Percentiles rank a stretch among this genome's conserved stretches.
Evolutionary conservation across 2,797 vertebrate genomes (phyloP).

Genomic region (Pyrocephalus nanus): DNA sequence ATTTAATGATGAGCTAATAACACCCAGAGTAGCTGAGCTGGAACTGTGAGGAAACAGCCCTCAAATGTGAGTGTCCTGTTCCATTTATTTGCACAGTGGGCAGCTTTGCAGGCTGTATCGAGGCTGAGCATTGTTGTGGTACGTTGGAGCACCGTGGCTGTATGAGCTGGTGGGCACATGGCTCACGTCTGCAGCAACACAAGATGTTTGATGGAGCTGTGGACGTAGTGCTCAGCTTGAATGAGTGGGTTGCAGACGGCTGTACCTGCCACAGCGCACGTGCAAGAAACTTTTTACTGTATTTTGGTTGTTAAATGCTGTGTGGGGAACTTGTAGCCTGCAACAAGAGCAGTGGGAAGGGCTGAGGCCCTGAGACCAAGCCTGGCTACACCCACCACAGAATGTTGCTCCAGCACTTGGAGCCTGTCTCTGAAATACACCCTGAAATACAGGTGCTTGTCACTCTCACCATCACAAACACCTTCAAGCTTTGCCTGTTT

Average conservation of each 20-base stretch:
- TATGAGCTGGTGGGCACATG: neutral
- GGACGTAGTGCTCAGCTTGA: neutral
- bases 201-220: neutral
- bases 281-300: neutral
- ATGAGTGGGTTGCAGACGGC: neutral
- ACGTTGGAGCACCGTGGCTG: fast-evolving
- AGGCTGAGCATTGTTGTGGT: neutral
- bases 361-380: neutral
- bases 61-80: neutral
- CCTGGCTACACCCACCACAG: neutral
- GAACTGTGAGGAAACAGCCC: neutral
- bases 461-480: neutral
- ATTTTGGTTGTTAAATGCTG: neutral
- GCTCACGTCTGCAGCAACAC: neutral
- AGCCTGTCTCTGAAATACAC: neutral
- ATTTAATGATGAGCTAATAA: neutral
- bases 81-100: neutral
- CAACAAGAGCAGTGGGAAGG: neutral
- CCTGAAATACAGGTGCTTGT: neutral
- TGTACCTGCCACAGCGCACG: neutral
- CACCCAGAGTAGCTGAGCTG: neutral
- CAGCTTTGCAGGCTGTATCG: neutral
- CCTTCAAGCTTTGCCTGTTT: neutral
- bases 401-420: neutral
- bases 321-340: neutral